phyloP scores from a whole-genome alignment of 2,113 vertebrate species.

The Vicugna pacos region DNA sequence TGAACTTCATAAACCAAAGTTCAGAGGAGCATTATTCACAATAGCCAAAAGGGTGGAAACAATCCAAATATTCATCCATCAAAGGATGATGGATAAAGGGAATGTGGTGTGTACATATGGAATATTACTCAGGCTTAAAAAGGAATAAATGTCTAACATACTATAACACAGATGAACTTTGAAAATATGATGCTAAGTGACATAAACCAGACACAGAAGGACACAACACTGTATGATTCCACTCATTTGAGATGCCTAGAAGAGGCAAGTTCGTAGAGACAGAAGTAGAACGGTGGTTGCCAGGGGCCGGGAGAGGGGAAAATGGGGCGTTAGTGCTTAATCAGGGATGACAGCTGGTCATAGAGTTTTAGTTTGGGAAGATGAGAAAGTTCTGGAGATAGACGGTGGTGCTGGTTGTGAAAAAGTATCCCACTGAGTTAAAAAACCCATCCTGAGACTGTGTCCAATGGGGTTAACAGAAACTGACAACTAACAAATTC shows the following conservation, averaged over 20 bases:
- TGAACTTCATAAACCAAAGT: background rate
- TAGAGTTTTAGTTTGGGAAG: background rate
- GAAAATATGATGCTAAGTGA: background rate
- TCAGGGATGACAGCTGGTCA: too few relatives aligned
- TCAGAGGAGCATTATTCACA: background rate
- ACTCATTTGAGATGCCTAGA: accelerated
- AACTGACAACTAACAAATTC: background rate
- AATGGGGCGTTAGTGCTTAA: too few relatives aligned
- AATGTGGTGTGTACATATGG: accelerated
- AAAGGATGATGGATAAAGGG: accelerated
- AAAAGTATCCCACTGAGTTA: background rate
- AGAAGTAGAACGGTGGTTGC: accelerated
- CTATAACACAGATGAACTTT: background rate
- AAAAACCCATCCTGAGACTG: background rate
- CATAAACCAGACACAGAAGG: background rate
- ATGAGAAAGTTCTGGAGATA: background rate
- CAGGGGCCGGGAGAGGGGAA: background rate
- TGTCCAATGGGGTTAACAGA: background rate
- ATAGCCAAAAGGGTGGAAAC: background rate
- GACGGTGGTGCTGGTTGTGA: background rate
- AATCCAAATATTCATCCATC: background rate
- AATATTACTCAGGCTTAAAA: background rate
- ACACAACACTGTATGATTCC: accelerated
- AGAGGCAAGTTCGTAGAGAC: accelerated
- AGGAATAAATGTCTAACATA: accelerated